Base-by-base conservation (phyloP, 1,140 invertebrate genomes). In the Drosophila triauraria region DNA sequence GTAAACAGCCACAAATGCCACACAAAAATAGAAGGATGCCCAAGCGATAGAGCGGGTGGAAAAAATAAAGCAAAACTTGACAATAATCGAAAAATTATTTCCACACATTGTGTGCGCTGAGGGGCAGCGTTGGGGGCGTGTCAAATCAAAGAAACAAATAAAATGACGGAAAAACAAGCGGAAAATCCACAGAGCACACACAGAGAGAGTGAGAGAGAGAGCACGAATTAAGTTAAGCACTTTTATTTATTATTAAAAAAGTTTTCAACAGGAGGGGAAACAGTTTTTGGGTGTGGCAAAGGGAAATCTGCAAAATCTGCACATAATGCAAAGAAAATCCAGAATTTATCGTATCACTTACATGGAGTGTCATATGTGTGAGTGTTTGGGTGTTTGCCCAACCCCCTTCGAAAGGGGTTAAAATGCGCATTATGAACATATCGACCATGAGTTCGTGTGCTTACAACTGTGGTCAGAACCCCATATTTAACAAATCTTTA, bases 241-340 rank as follows among this genome's bases (percentile, higher is more conserved):
- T 88, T 88, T 81, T 88, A 88, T 88, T 88, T 88, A 88, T 88
- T 88, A 88, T 88, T 88, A 88, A 88, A 88, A 88, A 88, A 88
- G 85, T 88, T 88, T 88, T 48, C 61, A 78, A 64, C 50, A 54
- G 60, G 38, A 35, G 35, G 27, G 40, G 59, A 20, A 51, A 50
- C 76, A 47, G 59, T 43, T 61, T 56, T 32, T 57, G 61, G 54
- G 57, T 62, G 78, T 64, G 59, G 69, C 50, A 47, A 63, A 25
- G 35, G 57, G 54, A 65, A 75, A 78, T 78, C 79, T 74, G 72
- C 68, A 54, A 87, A 87, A 87, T 90, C 84, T 90, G 78, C 81
- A 83, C 85, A 90, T 90, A 88, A 88, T 88, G 81, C 85, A 74
- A 90, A 76, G 75, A 88, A 88, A 88, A 90, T 85, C 78, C 85